Evolutionary conservation across 2,888 invertebrate genomes (phyloP).

Genomic region (Thereva nobilitata): DNA sequence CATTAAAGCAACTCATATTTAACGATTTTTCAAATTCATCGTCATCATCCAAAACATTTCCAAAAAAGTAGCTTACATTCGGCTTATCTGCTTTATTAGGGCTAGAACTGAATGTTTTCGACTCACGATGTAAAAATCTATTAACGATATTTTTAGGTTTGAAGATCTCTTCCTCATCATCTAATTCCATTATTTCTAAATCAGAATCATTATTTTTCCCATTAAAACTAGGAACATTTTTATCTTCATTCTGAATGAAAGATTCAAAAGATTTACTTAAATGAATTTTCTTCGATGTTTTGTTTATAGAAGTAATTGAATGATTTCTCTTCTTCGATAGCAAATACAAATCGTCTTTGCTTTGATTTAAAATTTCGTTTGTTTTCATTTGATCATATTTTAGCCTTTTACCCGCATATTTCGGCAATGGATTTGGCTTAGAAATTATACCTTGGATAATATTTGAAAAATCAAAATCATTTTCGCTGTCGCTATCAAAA

Average conservation of each 20-base stretch:
- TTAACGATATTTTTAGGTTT: not conserved
- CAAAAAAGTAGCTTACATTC: slow-evolving; percentile 62
- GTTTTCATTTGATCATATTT: slow-evolving; percentile 46
- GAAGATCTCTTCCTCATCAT: not conserved
- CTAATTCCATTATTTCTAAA: not conserved
- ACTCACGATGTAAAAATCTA: not conserved
- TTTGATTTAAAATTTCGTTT: slow-evolving; percentile 30
- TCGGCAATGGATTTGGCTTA: slow-evolving; percentile 45
- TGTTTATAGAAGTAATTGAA: slow-evolving; percentile 10
- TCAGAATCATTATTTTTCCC: not conserved
- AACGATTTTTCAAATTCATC: slow-evolving; percentile 68
- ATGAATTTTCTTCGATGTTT: slow-evolving; percentile 15
- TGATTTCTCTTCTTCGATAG: slow-evolving; percentile 42
- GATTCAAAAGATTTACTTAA: slow-evolving; percentile 13
- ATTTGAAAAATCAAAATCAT: slow-evolving; percentile 60
- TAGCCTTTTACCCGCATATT: slow-evolving; percentile 49
- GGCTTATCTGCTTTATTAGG: slow-evolving; percentile 33
- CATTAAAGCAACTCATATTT: slow-evolving; percentile 51
- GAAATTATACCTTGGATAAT: slow-evolving; percentile 62
- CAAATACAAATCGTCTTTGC: slow-evolving; percentile 48
- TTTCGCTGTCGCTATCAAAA: slow-evolving; percentile 53
- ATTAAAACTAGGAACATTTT: not conserved
- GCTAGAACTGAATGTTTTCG: not conserved
- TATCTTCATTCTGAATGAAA: not conserved
- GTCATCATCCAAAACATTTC: slow-evolving; percentile 55